These are phyloP conservation scores for Rapana venosa DNA, from an alignment of 2,888 invertebrate genomes.

Conservation along the genomic window DNA sequence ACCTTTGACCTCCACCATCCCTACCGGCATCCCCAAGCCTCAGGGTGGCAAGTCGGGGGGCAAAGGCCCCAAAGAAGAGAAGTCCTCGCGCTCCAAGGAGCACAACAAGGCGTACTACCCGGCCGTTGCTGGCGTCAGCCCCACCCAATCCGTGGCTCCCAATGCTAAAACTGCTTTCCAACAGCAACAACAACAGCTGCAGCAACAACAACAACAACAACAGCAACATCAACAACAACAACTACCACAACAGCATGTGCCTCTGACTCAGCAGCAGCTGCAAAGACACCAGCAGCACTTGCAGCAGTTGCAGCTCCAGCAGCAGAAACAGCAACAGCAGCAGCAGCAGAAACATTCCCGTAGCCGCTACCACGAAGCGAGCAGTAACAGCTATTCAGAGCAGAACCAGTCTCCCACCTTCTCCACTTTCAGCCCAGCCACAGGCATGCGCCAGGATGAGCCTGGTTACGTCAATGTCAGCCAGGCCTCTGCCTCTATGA, in stretches of 20 bases:
- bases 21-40: slow-evolving; percentile 51
- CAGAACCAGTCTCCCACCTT: slow-evolving; percentile 38
- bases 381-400: slow-evolving; percentile 34
- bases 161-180: slow-evolving; percentile 46
- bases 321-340: slow-evolving; percentile 51
- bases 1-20: slow-evolving; percentile 48
- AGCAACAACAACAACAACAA: not conserved
- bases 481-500: slow-evolving; percentile 41
- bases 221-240: slow-evolving; percentile 39
- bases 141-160: slow-evolving; percentile 45
- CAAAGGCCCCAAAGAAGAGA: slow-evolving; percentile 63
- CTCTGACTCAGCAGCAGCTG: slow-evolving; percentile 42
- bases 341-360: slow-evolving; percentile 48
- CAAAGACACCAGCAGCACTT: slow-evolving; percentile 37
- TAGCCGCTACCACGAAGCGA: slow-evolving; percentile 37
- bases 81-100: slow-evolving; percentile 53
- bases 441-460: slow-evolving; percentile 39
- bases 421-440: slow-evolving; percentile 39
- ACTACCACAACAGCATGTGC: slow-evolving; percentile 39
- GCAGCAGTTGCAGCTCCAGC: slow-evolving; percentile 48
- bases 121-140: slow-evolving; percentile 47
- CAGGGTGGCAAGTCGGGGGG: slow-evolving; percentile 38
- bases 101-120: slow-evolving; percentile 52
- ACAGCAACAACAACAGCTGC: not conserved
- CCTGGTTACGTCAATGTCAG: slow-evolving; percentile 48